Evolutionary conservation across 2,888 invertebrate genomes (phyloP).

Genomic region (Melinaea menophilus): DNA sequence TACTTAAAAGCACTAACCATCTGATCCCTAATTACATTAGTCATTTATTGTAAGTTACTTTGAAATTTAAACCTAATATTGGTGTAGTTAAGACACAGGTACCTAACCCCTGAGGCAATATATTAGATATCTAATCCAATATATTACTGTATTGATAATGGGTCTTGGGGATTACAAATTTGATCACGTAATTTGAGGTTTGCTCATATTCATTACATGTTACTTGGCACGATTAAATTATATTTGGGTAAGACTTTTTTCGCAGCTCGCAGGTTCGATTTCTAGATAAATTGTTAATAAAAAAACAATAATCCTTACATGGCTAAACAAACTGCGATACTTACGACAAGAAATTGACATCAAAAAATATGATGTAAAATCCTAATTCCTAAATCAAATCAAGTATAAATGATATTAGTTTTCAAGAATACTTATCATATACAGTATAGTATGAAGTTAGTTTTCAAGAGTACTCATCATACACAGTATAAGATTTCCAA

Average conservation of each 20-base stretch:
- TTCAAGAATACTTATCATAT: too few species aligned
- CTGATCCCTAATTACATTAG: background rate
- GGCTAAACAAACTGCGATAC: too few species aligned
- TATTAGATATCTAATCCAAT: slow-evolving; percentile 29
- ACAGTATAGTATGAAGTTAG: background rate
- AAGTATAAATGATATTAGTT: too few species aligned
- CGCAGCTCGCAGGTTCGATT: too few species aligned
- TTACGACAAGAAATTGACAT: too few species aligned
- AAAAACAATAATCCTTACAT: too few species aligned
- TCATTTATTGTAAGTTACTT: background rate
- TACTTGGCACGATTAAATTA: background rate
- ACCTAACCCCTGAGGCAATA: slow-evolving; percentile 2
- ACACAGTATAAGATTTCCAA: slow-evolving; percentile 6
- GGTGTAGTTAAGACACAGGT: background rate
- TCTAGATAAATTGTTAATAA: too few species aligned
- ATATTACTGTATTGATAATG: slow-evolving; percentile 34
- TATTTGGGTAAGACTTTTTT: background rate
- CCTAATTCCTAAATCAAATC: too few species aligned
- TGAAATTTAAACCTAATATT: slow-evolving; percentile 4
- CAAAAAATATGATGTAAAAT: too few species aligned
- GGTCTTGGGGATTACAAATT: slow-evolving; percentile 35
- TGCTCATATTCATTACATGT: slow-evolving; percentile 19
- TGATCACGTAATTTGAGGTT: slow-evolving; percentile 37
- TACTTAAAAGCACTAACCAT: background rate
- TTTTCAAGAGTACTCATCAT: background rate